Percentiles rank a stretch among this genome's conserved stretches.
Conservation (phyloP, 1,140 invertebrate genomes). For the Latrodectus geometricus region DNA sequence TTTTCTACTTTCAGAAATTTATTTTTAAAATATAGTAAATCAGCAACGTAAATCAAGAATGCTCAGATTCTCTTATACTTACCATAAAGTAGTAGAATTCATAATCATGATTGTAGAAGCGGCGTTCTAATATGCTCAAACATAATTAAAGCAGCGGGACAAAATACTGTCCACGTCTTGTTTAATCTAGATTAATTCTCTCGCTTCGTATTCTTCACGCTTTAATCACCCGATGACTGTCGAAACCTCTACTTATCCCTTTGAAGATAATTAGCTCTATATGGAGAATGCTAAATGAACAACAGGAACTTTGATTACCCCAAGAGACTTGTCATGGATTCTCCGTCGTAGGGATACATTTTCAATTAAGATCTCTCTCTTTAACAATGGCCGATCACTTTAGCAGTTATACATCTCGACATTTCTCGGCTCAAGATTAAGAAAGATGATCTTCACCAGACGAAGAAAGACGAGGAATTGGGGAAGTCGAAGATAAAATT, state of each 20-base stretch:
- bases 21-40: too few relatives aligned
- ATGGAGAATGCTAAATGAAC: conserved; percentile 56
- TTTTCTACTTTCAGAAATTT: too few relatives aligned
- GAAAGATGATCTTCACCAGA: not conserved
- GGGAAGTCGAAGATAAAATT: too few relatives aligned
- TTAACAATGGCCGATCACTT: conserved; percentile 43
- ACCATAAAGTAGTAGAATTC: not conserved
- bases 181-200: conserved; percentile 61
- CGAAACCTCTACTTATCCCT: conserved; percentile 60
- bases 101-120: conserved; percentile 36
- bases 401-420: conserved; percentile 22
- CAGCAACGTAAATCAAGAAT: too few relatives aligned
- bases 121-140: conserved; percentile 48
- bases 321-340: conserved; percentile 51
- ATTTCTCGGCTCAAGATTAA: conserved; percentile 13
- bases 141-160: conserved; percentile 56
- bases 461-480: too few relatives aligned
- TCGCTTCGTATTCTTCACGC: conserved; percentile 56
- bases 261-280: conserved; percentile 60
- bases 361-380: conserved; percentile 58
- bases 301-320: conserved; percentile 59
- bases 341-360: conserved; percentile 48
- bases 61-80: too few relatives aligned
- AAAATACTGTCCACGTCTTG: conserved; percentile 54
- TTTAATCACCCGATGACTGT: conserved; percentile 54